phyloP scores from a whole-genome alignment of 2,113 vertebrate species.

The Syngnathus typhle region DNA sequence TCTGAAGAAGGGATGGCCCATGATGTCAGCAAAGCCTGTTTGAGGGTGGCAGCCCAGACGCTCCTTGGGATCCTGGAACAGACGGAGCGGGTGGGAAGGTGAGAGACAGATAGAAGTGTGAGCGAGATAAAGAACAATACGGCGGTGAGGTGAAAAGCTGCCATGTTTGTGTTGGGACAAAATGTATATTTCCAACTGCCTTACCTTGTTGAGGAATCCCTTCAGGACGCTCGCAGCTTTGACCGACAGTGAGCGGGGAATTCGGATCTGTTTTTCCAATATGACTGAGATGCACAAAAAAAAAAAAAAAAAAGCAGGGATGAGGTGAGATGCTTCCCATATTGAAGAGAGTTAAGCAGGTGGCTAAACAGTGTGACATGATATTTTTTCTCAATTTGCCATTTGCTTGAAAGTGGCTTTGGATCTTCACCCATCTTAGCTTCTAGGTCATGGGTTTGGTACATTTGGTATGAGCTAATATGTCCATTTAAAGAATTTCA shows the following conservation, averaged over 20 bases:
- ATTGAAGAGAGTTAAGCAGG: neutral
- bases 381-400: too few species aligned
- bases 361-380: neutral
- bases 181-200: neutral
- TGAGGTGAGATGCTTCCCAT: neutral
- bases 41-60: constrained; percentile 97
- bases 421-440: too few species aligned
- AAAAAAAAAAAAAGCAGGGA: constrained; percentile 24
- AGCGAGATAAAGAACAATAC: neutral
- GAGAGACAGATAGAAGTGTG: constrained; percentile 21
- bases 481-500: too few species aligned
- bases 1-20: constrained; percentile 92
- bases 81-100: constrained; percentile 16
- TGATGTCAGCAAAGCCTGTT: constrained; percentile 97
- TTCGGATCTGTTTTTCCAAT: constrained; percentile 98
- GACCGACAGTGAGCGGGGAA: constrained; percentile 94
- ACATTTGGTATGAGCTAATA: too few species aligned
- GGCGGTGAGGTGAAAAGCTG: neutral
- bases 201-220: constrained; percentile 98
- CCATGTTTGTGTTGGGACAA: neutral
- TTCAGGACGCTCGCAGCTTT: constrained; percentile 98
- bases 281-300: constrained; percentile 76
- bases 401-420: too few species aligned
- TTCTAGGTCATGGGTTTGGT: too few species aligned
- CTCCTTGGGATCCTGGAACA: constrained; percentile 87